Percentiles rank a stretch among this genome's conserved stretches.
These are phyloP conservation scores for Busseola fusca DNA, from an alignment of 2,888 invertebrate genomes.

Conservation along the genomic window DNA sequence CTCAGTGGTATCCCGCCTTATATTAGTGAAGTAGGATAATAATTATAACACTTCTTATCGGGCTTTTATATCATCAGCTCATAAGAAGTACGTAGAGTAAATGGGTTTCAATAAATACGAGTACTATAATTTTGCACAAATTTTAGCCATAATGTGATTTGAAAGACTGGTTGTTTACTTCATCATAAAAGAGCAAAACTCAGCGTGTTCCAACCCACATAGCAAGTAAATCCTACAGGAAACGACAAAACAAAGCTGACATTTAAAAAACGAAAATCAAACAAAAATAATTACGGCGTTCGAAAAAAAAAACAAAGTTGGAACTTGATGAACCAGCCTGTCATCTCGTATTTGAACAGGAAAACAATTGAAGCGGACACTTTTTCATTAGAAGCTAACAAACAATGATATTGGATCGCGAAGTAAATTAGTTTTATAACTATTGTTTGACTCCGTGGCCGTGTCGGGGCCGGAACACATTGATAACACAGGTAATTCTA, in stretches of 20 bases:
- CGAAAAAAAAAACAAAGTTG: slow-evolving; percentile 7
- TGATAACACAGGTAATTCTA: not conserved
- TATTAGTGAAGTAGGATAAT: too few relatives aligned
- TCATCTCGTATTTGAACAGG: slow-evolving; percentile 29
- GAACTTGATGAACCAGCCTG: slow-evolving; percentile 19
- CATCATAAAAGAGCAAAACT: not conserved
- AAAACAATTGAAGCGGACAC: slow-evolving; percentile 28
- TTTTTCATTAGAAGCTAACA: slow-evolving; percentile 47
- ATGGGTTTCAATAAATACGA: not conserved
- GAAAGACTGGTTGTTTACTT: not conserved
- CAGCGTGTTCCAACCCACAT: not conserved
- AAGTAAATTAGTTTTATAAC: slow-evolving; percentile 41
- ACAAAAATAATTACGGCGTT: not conserved
- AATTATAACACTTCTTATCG: too few relatives aligned
- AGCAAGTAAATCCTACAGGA: not conserved
- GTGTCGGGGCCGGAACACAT: slow-evolving; percentile 16
- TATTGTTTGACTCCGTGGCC: slow-evolving; percentile 27
- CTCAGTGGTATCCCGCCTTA: too few relatives aligned
- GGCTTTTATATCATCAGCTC: too few relatives aligned
- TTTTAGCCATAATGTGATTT: not conserved
- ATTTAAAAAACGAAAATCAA: not conserved
- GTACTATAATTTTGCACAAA: not conserved
- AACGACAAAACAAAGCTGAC: not conserved
- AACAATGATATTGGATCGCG: slow-evolving; percentile 36
- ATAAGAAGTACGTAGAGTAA: not conserved